A percentile compares a stretch with the other conserved stretches of the same genome.
Evolutionary conservation across 2,797 vertebrate species (phyloP).

Genomic region (Cuniculus paca): DNA sequence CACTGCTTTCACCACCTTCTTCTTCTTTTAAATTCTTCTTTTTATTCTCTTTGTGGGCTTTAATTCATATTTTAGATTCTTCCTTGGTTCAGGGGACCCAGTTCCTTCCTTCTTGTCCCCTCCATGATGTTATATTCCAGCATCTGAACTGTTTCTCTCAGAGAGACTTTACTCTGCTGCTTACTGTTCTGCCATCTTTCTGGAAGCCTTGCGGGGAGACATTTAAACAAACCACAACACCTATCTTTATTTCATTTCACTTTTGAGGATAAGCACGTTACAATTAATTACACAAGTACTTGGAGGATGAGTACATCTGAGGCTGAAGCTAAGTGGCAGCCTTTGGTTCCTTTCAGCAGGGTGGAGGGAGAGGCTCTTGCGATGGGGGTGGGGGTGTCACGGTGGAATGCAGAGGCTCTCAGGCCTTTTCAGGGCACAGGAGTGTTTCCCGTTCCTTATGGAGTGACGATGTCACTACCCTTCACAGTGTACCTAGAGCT

Average conservation of each 20-base stretch:
- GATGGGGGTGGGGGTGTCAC: not conserved
- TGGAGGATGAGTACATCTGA: not conserved
- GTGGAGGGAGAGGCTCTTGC: not conserved
- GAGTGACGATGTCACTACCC: not conserved
- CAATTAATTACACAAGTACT: not conserved
- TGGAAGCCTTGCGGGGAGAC: no score
- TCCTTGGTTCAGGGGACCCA: no score
- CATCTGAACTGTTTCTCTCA: no score
- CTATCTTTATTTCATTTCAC: not conserved
- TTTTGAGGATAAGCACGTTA: slow-evolving; percentile 41
- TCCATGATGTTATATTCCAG: no score
- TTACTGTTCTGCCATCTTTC: no score
- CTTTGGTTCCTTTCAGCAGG: not conserved
- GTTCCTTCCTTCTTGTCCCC: no score
- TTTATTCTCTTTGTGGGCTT: no score
- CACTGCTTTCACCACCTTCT: no score
- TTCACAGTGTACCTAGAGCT: not conserved
- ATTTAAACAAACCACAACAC: no score
- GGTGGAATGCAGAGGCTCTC: not conserved
- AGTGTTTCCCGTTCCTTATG: not conserved
- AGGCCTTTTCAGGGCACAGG: not conserved
- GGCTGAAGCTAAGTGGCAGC: not conserved
- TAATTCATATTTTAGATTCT: no score
- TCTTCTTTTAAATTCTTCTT: no score
- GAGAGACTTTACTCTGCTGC: no score